These are phyloP conservation scores for Hermaeophaga mercurialis DNA, from an alignment of 2,888 invertebrate genomes.

Conservation along the genomic window DNA sequence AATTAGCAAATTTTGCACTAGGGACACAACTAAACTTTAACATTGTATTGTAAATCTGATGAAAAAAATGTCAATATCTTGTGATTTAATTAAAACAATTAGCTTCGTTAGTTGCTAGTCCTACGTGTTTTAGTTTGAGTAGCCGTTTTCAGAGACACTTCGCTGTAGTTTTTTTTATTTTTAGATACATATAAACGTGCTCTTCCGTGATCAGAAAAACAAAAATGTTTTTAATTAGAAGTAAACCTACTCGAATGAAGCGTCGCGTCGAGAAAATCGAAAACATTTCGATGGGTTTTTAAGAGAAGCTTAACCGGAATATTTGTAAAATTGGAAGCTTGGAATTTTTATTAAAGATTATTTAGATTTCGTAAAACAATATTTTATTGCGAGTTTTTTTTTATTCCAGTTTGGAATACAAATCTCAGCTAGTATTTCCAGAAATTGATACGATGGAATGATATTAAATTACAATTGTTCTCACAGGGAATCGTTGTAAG, in stretches of 20 bases:
- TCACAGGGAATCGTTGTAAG: too few relatives aligned
- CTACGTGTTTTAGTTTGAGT: conserved; percentile 4
- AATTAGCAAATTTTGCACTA: too few relatives aligned
- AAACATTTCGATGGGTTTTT: not conserved
- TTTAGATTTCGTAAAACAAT: too few relatives aligned
- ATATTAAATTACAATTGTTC: too few relatives aligned
- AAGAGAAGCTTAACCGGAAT: too few relatives aligned
- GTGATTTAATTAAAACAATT: conserved; percentile 18
- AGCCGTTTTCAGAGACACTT: conserved; percentile 9
- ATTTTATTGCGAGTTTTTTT: too few relatives aligned
- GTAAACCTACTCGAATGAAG: conserved; percentile 3
- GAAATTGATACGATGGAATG: not conserved
- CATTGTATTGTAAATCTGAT: too few relatives aligned
- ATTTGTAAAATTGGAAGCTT: too few relatives aligned
- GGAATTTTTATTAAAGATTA: too few relatives aligned
- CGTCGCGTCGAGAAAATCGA: not conserved
- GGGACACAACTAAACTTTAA: too few relatives aligned
- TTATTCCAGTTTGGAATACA: too few relatives aligned
- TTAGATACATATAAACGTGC: conserved; percentile 22
- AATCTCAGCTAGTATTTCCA: not conserved
- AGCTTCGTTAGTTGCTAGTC: conserved; percentile 23
- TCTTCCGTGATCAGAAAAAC: conserved; percentile 24
- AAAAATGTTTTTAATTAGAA: conserved; percentile 20
- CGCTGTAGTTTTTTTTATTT: conserved; percentile 24
- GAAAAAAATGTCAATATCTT: too few relatives aligned